A percentile compares a stretch with the other conserved stretches of the same genome.
Conservation (phyloP, 2,888 invertebrate genomes). For the Augiades crinisus region DNA sequence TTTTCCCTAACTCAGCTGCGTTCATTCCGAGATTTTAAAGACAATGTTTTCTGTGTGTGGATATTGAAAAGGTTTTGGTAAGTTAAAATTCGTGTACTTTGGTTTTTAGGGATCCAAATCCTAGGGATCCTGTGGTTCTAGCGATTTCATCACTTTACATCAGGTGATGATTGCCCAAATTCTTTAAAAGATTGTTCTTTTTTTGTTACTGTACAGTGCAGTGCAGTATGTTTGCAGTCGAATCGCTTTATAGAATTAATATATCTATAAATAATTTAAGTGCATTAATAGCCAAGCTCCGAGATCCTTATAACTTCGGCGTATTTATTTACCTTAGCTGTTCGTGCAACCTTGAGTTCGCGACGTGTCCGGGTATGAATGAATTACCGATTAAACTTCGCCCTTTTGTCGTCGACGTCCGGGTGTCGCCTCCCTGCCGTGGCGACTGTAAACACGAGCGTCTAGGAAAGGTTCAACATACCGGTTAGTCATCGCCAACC, state of each 20-base stretch:
- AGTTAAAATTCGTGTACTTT: too few relatives aligned
- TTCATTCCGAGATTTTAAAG: too few relatives aligned
- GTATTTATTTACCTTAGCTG: slow-evolving; percentile 2
- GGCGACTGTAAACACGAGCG: background rate
- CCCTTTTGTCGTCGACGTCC: slow-evolving; percentile 24
- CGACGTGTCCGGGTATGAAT: slow-evolving; percentile 11
- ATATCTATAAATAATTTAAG: background rate
- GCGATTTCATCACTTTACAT: too few relatives aligned
- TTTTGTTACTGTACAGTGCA: background rate
- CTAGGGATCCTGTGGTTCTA: too few relatives aligned
- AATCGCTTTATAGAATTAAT: too few relatives aligned
- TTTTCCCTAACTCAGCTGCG: too few relatives aligned
- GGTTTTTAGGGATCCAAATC: too few relatives aligned
- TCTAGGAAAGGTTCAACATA: slow-evolving; percentile 1
- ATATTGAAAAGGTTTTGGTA: too few relatives aligned
- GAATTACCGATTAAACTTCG: slow-evolving; percentile 21
- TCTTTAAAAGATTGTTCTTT: too few relatives aligned
- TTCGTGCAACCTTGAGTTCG: slow-evolving; percentile 10
- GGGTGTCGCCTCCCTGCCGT: slow-evolving; percentile 12
- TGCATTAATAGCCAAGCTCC: background rate
- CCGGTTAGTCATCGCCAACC: slow-evolving; percentile 35
- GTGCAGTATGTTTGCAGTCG: too few relatives aligned
- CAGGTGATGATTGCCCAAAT: too few relatives aligned
- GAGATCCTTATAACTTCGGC: background rate
- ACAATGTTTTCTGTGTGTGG: too few relatives aligned